Evolutionary conservation across 2,797 vertebrate genomes (phyloP).

Genomic region (Myripristis jacobus): DNA sequence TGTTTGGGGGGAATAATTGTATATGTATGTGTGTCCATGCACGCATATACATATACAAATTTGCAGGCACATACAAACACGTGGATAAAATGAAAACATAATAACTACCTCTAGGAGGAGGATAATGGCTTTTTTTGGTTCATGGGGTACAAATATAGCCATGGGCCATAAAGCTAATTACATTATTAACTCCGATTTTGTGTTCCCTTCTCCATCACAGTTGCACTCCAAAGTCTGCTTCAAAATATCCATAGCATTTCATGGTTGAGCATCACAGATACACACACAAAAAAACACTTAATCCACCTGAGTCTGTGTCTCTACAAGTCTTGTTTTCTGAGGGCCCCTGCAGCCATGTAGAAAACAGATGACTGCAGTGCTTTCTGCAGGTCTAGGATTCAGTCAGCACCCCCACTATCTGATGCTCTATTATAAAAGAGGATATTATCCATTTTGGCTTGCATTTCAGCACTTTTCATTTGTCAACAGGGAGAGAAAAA

Average conservation of each 20-base stretch:
- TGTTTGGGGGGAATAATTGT: conserved; percentile 29
- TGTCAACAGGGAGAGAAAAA: conserved; percentile 39
- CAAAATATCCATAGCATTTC: conserved; percentile 42
- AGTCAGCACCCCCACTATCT: conserved; percentile 6
- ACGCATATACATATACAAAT: conserved; percentile 11
- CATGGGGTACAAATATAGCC: conserved; percentile 64
- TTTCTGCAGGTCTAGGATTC: conserved; percentile 42
- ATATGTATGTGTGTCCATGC: conserved; percentile 7
- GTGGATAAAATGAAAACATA: conserved; percentile 34
- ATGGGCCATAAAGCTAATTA: conserved; percentile 67
- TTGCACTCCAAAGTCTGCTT: conserved; percentile 34
- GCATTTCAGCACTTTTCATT: conserved; percentile 41
- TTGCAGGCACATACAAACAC: conserved; percentile 9
- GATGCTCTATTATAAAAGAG: not conserved
- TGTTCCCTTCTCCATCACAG: conserved; percentile 52
- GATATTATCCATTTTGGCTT: conserved; percentile 26
- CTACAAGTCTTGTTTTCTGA: conserved; percentile 2
- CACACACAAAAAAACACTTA: not conserved
- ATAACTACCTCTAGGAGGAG: conserved; percentile 36
- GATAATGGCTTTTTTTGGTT: conserved; percentile 47
- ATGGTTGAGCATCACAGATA: conserved; percentile 19
- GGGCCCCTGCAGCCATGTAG: conserved; percentile 28
- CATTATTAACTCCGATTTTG: conserved; percentile 61
- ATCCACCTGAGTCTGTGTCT: conserved; percentile 10
- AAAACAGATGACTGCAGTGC: conserved; percentile 69